Evolutionary conservation across 2,888 invertebrate genomes (phyloP), one percentile per base, ranked within the genome.

Genomic region (Lagria hirta): DNA sequence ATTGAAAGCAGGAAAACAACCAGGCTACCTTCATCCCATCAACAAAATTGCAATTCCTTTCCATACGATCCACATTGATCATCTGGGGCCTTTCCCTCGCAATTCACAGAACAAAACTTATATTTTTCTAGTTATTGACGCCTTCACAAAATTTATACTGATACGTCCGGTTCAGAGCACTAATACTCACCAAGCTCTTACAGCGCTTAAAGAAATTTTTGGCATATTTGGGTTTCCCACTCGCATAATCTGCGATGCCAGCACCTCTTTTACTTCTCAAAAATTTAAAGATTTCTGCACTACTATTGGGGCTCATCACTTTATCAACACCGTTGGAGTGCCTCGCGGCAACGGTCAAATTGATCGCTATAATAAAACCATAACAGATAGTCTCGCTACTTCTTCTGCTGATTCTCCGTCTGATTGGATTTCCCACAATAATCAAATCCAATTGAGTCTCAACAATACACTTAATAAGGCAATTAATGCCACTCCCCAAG

Each of bases 211-310:
- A 21, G 22, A 51, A 2, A 43, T 57, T 27, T 37, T 53, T 1
- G 17, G 42, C 4, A 24, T 12, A 6, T 56, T 18, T 28, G 56
- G 57, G 4, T 35, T 50, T 2, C 55, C 55, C 2, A 16, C 15
- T 7, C 37, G 41, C 13, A 48, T 57, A 6, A 45, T 61, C 3
- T 43, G 36, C 21, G 59, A 61, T 24, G 40, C 55, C 7, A 40
- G 38, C 8, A 45, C 37, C n/a, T 32, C 27, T 10, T 48, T 46
- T 32, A 48, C 44, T 1, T 27, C 28, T 1, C 8, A 21, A 10
- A 24, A 14, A 7, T 43, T 43, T 10, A 10, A 13, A 22, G 8
- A 11, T 3, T 47, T 36, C 26, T 38, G 36, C 18, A 53, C 52
- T 2, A 57, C 43, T 4, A 2, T 34, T 4, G 36, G 32, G 14